These are phyloP conservation scores for Babyrousa celebensis DNA, from an alignment of 2,797 vertebrate species.

Conservation along the genomic window DNA sequence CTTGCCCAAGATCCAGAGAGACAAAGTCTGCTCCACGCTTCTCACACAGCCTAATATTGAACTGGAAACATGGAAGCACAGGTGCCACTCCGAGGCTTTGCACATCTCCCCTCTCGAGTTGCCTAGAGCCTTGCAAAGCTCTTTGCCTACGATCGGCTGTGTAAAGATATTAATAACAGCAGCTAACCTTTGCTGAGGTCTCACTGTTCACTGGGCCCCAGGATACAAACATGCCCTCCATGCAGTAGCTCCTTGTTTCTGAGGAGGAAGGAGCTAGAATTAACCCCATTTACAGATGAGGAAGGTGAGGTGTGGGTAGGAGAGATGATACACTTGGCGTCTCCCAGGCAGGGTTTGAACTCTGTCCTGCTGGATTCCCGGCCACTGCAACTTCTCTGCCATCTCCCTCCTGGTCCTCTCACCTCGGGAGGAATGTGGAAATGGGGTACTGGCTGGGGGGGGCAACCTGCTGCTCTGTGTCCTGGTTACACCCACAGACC, in stretches of 20 bases:
- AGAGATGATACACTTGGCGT: no score
- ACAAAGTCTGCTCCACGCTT: rapidly evolving
- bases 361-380: background rate
- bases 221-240: background rate
- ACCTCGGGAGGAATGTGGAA: background rate
- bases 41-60: background rate
- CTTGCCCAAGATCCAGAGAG: background rate
- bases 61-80: no score
- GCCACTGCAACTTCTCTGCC: rapidly evolving
- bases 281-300: background rate
- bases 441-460: background rate
- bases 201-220: background rate
- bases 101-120: background rate
- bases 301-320: background rate
- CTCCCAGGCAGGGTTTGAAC: background rate
- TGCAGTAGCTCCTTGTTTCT: background rate
- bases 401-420: background rate
- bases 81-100: no score
- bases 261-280: background rate
- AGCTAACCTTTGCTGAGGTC: background rate
- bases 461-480: background rate
- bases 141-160: background rate
- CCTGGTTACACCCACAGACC: background rate
- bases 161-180: background rate
- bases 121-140: background rate